Conservation (phyloP, 1,140 invertebrate genomes). For the Lucilia cuprina region DNA sequence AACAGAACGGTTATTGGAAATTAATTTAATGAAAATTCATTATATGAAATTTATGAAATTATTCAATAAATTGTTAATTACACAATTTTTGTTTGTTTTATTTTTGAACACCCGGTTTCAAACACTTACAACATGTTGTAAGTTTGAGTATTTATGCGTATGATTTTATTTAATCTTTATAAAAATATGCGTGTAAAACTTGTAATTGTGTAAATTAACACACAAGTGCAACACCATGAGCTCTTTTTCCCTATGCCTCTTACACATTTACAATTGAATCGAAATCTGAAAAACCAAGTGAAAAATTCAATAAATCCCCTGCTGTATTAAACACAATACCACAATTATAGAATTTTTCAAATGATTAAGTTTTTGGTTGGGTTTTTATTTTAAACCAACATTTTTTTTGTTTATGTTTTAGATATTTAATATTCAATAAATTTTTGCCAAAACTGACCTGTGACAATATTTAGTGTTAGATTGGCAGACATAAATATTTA, state of each 20-base stretch:
- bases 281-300: background rate
- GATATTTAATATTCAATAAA: background rate
- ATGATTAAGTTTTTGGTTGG: background rate
- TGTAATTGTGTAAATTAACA: background rate
- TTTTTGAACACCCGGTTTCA: background rate
- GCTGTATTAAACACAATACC: background rate
- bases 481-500: background rate
- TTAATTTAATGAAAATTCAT: constrained; percentile 8
- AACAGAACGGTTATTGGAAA: background rate
- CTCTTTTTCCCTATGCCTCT: background rate
- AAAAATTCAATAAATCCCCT: constrained; percentile 16
- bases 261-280: background rate
- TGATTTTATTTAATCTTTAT: background rate
- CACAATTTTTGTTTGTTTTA: background rate
- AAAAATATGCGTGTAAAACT: background rate
- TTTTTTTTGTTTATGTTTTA: background rate
- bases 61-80: background rate
- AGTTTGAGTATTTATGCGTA: background rate
- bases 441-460: background rate
- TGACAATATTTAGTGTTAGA: background rate
- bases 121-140: no score
- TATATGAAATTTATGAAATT: background rate
- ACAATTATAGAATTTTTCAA: constrained; percentile 8
- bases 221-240: background rate
- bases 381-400: background rate